A percentile compares a stretch with the other conserved stretches of the same genome.
These are phyloP conservation scores for Gephyroberyx darwinii DNA, from an alignment of 2,797 vertebrate genomes.

Conservation along the genomic window DNA sequence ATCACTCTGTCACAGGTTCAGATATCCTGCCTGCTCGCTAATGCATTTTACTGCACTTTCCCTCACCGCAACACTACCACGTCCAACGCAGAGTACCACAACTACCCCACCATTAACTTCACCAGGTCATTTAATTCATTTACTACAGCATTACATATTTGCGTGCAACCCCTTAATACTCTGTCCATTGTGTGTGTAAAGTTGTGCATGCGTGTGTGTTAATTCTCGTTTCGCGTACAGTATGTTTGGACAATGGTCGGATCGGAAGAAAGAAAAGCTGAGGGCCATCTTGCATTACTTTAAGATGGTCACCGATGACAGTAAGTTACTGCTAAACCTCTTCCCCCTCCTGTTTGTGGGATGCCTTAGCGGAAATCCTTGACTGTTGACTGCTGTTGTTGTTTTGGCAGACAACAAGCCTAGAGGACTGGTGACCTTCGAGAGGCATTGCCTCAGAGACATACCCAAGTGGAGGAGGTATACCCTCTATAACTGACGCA, in stretches of 20 bases:
- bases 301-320: slow-evolving; percentile 46
- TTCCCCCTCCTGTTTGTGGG: background rate
- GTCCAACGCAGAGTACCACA: slow-evolving; percentile 60
- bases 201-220: too few species aligned
- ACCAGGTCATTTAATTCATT: slow-evolving; percentile 61
- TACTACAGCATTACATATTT: too few species aligned
- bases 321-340: slow-evolving; percentile 37
- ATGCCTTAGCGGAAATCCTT: background rate
- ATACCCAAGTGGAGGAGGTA: slow-evolving; percentile 62
- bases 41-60: slow-evolving; percentile 84
- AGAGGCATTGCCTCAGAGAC: slow-evolving; percentile 54
- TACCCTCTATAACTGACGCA: too few species aligned
- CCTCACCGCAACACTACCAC: slow-evolving; percentile 74
- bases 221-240: slow-evolving; percentile 44
- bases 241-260: slow-evolving; percentile 56
- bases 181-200: background rate
- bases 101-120: slow-evolving; percentile 81
- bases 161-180: too few species aligned
- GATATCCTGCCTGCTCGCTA: slow-evolving; percentile 80
- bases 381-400: slow-evolving; percentile 3
- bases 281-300: slow-evolving; percentile 81
- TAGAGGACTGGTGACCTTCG: slow-evolving; percentile 78
- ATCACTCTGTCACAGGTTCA: slow-evolving; percentile 80
- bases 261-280: slow-evolving; percentile 71
- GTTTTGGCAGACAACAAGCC: slow-evolving; percentile 43